A percentile compares a stretch with the other conserved stretches of the same genome.
phyloP scores from a whole-genome alignment of 2,797 vertebrate species.

The Rhodeus uyekii region DNA sequence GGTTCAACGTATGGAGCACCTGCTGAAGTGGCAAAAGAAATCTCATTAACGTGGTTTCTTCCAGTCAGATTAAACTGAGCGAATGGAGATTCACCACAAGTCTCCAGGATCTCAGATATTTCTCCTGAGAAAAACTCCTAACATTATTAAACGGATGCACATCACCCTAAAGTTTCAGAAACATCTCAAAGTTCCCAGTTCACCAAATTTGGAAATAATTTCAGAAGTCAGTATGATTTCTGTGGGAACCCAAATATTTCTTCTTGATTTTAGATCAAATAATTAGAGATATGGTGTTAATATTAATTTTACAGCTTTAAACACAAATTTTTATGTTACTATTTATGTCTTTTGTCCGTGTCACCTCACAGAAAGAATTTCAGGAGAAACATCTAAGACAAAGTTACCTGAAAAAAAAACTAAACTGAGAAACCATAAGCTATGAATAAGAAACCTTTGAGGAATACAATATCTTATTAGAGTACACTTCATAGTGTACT shows the following conservation, averaged over 20 bases:
- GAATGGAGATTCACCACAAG: not conserved
- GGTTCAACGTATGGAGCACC: constrained; percentile 57
- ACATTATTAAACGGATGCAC: not conserved
- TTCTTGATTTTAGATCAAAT: not conserved
- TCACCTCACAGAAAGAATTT: too few relatives aligned
- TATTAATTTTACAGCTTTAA: not conserved
- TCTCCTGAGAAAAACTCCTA: not conserved
- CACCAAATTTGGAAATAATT: not conserved
- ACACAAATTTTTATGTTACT: not conserved
- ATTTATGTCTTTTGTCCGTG: not conserved
- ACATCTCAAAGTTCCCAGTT: not conserved
- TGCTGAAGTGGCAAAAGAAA: constrained; percentile 26
- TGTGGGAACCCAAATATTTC: not conserved
- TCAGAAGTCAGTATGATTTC: not conserved
- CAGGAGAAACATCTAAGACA: not conserved
- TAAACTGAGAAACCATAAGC: not conserved
- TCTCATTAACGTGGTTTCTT: not conserved
- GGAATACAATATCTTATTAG: not conserved
- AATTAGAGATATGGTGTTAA: not conserved
- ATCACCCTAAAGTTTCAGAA: not conserved
- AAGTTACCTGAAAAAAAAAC: not conserved
- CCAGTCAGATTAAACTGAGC: not conserved
- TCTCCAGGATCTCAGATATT: not conserved
- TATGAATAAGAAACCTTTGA: not conserved
- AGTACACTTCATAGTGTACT: not conserved